Conservation (phyloP, 2,797 vertebrate genomes). For the Paratrypauchen microcephalus region DNA sequence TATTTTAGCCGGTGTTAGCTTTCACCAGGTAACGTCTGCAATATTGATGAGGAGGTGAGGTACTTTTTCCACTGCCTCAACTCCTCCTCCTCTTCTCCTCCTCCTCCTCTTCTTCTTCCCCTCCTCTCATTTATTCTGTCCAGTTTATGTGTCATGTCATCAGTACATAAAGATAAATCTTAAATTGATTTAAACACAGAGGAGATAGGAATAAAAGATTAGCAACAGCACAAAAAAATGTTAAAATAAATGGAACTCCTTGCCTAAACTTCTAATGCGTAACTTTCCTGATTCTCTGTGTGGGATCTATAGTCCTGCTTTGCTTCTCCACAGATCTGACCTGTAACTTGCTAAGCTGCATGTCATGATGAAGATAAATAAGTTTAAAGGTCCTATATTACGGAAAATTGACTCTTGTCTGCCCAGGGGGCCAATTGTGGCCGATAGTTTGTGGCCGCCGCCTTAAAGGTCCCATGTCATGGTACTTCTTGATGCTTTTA, state of each 20-base stretch:
- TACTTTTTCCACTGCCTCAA: conserved; percentile 90
- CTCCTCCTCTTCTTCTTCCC: conserved; percentile 22
- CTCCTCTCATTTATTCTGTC: conserved; percentile 67
- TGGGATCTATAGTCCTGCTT: no score
- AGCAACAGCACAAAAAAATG: neutral
- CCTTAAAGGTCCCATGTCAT: no score
- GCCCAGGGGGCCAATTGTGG: no score
- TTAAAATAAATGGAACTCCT: neutral
- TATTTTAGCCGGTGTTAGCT: conserved; percentile 85
- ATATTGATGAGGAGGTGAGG: conserved; percentile 93
- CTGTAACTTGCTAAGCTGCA: no score
- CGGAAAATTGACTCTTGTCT: no score
- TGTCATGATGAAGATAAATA: no score
- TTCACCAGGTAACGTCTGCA: conserved; percentile 87
- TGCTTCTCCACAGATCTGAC: no score
- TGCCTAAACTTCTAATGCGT: neutral
- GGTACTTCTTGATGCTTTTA: no score
- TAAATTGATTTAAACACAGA: neutral
- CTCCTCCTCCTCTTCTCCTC: conserved; percentile 48
- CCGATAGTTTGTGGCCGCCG: no score
- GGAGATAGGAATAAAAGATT: neutral
- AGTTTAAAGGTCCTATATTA: no score
- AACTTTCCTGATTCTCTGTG: no score
- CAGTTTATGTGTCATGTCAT: conserved; percentile 44
- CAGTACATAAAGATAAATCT: neutral